A percentile compares a stretch with the other conserved stretches of the same genome.
Evolutionary conservation across 2,888 invertebrate genomes (phyloP).

Genomic region (Cyrtodaria siliqua): DNA sequence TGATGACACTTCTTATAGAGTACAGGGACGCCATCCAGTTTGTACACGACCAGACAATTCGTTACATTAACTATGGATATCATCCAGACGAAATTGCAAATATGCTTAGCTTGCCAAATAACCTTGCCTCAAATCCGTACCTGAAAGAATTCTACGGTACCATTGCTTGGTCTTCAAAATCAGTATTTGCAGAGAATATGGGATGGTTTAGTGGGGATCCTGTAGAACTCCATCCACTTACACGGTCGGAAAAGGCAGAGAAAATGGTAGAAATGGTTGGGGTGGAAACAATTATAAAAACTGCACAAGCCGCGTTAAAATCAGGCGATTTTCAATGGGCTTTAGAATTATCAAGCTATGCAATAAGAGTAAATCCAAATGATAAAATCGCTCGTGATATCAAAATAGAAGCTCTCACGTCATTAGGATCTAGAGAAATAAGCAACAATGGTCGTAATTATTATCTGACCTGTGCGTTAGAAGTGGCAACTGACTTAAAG

Average conservation of each 20-base stretch:
- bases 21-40: constrained; percentile 82
- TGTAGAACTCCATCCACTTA: constrained; percentile 71
- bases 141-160: constrained; percentile 81
- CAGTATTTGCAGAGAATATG: constrained; percentile 69
- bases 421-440: constrained; percentile 68
- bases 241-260: constrained; percentile 66
- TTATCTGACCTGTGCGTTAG: constrained; percentile 76
- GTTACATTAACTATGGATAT: constrained; percentile 79
- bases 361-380: constrained; percentile 51
- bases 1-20: constrained; percentile 61
- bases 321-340: constrained; percentile 78
- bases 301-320: constrained; percentile 67
- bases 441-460: constrained; percentile 79
- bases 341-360: constrained; percentile 71
- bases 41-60: constrained; percentile 81
- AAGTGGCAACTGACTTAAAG: constrained; percentile 64
- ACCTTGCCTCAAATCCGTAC: constrained; percentile 70
- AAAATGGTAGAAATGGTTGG: constrained; percentile 70
- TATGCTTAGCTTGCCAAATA: constrained; percentile 71
- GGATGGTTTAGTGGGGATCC: constrained; percentile 78
- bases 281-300: constrained; percentile 46
- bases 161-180: constrained; percentile 78
- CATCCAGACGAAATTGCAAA: constrained; percentile 80
- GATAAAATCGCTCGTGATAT: constrained; percentile 66
- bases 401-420: constrained; percentile 68